Evolutionary conservation across 2,113 vertebrate species (phyloP).

Genomic region (Gorsachius goisagi): DNA sequence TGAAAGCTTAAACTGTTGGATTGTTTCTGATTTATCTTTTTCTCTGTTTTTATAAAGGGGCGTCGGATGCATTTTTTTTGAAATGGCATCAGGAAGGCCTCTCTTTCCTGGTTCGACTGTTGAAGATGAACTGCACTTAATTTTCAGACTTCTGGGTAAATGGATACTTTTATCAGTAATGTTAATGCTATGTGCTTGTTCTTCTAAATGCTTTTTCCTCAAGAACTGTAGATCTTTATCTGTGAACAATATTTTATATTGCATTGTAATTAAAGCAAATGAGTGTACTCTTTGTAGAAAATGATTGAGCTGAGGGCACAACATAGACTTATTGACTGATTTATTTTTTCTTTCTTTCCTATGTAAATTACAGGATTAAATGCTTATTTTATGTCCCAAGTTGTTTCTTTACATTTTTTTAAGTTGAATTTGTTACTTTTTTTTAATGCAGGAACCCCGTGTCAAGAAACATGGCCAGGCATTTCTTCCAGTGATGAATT

Average conservation of each 20-base stretch:
- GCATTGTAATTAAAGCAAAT: neutral
- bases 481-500: slow-evolving; percentile 96
- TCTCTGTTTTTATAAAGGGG: slow-evolving; percentile 79
- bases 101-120: slow-evolving; percentile 97
- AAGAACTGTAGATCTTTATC: neutral
- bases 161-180: neutral
- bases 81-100: slow-evolving; percentile 98
- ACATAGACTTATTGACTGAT: neutral
- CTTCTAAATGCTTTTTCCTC: neutral
- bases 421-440: neutral
- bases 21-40: neutral
- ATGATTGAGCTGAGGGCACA: neutral
- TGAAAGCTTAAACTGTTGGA: neutral
- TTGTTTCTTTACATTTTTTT: neutral
- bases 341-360: neutral
- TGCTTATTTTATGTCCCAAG: neutral
- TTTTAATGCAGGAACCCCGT: slow-evolving; percentile 86
- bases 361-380: neutral
- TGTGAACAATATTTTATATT: neutral
- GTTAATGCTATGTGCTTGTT: neutral
- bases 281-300: neutral
- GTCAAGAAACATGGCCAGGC: slow-evolving; percentile 94
- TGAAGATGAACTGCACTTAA: slow-evolving; percentile 97
- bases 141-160: slow-evolving; percentile 96
- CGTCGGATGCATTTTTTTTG: slow-evolving; percentile 98